Percentiles rank a stretch among this genome's conserved stretches.
These are phyloP conservation scores for Marcusenius ussheri DNA, from an alignment of 2,113 vertebrate species.

Conservation along the genomic window DNA sequence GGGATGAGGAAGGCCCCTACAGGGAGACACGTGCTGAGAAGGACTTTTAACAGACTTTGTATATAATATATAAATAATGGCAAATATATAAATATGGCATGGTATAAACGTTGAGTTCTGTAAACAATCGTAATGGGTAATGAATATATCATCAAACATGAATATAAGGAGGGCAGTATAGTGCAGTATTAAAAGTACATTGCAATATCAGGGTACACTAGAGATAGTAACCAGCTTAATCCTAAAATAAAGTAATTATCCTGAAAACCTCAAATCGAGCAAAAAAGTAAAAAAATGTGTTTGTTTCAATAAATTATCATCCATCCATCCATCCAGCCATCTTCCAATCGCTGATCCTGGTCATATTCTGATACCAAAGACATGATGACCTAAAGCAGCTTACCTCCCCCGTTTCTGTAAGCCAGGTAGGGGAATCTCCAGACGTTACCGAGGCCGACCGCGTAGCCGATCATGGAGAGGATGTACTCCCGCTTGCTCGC, in stretches of 20 bases:
- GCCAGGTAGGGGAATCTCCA: constrained; percentile 93
- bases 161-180: background rate
- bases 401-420: constrained; percentile 90
- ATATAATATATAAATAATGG: background rate
- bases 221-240: background rate
- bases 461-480: constrained; percentile 88
- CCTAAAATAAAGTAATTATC: background rate
- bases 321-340: background rate
- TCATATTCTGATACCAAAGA: background rate
- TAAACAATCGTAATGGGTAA: background rate
- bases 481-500: constrained; percentile 82
- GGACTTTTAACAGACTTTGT: background rate
- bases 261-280: background rate
- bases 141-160: background rate
- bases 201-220: background rate
- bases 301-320: background rate
- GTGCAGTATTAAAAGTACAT: background rate
- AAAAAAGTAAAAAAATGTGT: background rate
- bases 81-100: background rate
- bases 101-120: background rate
- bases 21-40: constrained; percentile 13
- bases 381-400: background rate
- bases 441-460: constrained; percentile 88
- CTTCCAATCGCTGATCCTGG: background rate
- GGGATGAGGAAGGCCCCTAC: constrained; percentile 91